These are phyloP conservation scores for Glaucidium brasilianum DNA, from an alignment of 2,113 vertebrate genomes.

Conservation along the genomic window DNA sequence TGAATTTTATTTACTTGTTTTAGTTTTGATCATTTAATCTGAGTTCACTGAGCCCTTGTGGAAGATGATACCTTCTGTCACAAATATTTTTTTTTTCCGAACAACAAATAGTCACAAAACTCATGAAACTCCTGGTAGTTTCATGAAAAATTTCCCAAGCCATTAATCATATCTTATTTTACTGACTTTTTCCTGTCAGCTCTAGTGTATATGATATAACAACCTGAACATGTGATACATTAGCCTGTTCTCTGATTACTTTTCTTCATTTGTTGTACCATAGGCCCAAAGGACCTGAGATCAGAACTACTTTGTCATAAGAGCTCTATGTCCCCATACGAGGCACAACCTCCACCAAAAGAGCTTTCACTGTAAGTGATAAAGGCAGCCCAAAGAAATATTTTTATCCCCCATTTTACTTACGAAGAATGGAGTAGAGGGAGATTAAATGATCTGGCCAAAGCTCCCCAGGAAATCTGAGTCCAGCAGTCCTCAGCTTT, in stretches of 20 bases:
- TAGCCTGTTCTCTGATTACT: not conserved
- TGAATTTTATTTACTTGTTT: not conserved
- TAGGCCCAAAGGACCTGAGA: not conserved
- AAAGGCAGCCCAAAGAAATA: not conserved
- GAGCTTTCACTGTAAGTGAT: not conserved
- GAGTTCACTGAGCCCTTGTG: not conserved
- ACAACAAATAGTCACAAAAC: not conserved
- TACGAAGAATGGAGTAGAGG: not conserved
- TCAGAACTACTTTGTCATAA: not conserved
- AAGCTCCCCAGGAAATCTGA: not conserved
- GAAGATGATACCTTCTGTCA: not conserved
- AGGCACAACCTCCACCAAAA: not conserved
- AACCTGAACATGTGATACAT: constrained; percentile 16
- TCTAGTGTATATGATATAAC: not conserved
- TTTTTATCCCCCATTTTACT: not conserved
- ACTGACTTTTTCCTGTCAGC: constrained; percentile 11
- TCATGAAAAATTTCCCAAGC: not conserved
- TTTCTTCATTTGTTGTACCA: not conserved
- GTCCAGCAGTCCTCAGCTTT: not conserved
- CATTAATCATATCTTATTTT: not conserved
- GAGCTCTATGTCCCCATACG: not conserved
- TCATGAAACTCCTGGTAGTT: not conserved
- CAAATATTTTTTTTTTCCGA: not conserved
- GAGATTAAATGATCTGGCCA: constrained; percentile 1
- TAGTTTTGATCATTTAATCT: not conserved